A percentile compares a stretch with the other conserved stretches of the same genome.
phyloP scores from a whole-genome alignment of 92 coral and sea anemone genomes.

The Desmophyllum pertusum region DNA sequence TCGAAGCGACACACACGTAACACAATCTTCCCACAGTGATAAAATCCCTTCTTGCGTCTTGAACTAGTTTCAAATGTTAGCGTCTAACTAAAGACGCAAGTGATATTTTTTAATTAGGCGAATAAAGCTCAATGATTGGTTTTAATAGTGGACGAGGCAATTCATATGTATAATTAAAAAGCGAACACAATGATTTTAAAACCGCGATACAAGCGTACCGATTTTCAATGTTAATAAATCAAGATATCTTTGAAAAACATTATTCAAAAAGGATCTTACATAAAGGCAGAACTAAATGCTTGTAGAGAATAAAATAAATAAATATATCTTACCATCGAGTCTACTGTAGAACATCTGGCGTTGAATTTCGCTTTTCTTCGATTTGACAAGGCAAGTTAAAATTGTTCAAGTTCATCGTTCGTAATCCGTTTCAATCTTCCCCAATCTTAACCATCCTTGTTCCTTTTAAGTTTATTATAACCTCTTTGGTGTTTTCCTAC shows the following conservation, averaged over 20 bases:
- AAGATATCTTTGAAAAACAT: not conserved
- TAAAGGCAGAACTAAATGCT: not conserved
- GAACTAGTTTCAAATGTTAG: not conserved
- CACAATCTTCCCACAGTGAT: not conserved
- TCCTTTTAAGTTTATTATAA: too few species aligned
- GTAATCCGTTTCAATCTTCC: too few species aligned
- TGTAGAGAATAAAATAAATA: not conserved
- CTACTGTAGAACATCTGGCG: not conserved
- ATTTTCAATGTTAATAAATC: slow-evolving; percentile 1
- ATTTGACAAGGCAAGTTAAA: not conserved
- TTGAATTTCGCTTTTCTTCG: not conserved
- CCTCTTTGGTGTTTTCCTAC: too few species aligned
- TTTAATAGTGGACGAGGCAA: not conserved
- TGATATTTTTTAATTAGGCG: not conserved
- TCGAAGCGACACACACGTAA: not conserved
- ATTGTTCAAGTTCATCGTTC: too few species aligned
- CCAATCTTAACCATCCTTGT: too few species aligned
- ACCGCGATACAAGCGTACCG: slow-evolving; percentile 1
- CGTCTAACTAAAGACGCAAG: not conserved
- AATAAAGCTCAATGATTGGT: slow-evolving; percentile 18
- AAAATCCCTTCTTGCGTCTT: slow-evolving; percentile 6
- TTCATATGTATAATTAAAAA: slow-evolving; percentile 21
- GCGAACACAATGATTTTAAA: not conserved
- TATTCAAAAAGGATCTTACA: not conserved
- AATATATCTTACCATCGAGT: not conserved